A percentile compares a stretch with the other conserved stretches of the same genome.
These are phyloP conservation scores for Mystacides longicornis DNA, from an alignment of 2,888 invertebrate genomes.

Conservation along the genomic window DNA sequence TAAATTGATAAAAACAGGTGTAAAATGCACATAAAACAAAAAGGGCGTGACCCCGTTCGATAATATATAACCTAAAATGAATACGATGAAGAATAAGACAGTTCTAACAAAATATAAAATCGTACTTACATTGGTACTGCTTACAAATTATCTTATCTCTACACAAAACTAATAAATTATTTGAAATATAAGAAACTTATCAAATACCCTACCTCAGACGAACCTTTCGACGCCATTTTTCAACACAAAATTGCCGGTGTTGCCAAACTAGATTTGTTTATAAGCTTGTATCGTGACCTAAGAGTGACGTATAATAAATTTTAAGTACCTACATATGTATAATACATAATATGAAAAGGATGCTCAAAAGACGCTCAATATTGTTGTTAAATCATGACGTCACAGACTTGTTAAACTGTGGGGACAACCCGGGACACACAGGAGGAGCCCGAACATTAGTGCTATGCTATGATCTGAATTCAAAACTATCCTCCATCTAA, in stretches of 20 bases:
- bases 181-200: conserved; percentile 15
- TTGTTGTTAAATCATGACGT: too few species aligned
- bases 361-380: too few species aligned
- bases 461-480: too few species aligned
- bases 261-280: conserved; percentile 16
- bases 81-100: conserved; percentile 7
- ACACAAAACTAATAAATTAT: conserved; percentile 19
- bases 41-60: conserved; percentile 21
- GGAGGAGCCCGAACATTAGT: too few species aligned
- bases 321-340: too few species aligned
- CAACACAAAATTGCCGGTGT: conserved; percentile 20
- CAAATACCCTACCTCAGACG: conserved; percentile 23
- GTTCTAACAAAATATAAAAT: conserved; percentile 4
- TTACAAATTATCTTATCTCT: conserved; percentile 19
- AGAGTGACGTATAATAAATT: too few species aligned
- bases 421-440: too few species aligned
- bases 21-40: conserved; percentile 18
- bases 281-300: too few species aligned
- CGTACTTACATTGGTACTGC: conserved; percentile 20
- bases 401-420: too few species aligned
- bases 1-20: conserved; percentile 14
- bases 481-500: too few species aligned
- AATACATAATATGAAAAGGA: too few species aligned
- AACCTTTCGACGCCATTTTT: conserved; percentile 26
- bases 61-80: conserved; percentile 7